These are phyloP conservation scores for Clupea harengus DNA, from an alignment of 2,113 vertebrate species.

Conservation along the genomic window DNA sequence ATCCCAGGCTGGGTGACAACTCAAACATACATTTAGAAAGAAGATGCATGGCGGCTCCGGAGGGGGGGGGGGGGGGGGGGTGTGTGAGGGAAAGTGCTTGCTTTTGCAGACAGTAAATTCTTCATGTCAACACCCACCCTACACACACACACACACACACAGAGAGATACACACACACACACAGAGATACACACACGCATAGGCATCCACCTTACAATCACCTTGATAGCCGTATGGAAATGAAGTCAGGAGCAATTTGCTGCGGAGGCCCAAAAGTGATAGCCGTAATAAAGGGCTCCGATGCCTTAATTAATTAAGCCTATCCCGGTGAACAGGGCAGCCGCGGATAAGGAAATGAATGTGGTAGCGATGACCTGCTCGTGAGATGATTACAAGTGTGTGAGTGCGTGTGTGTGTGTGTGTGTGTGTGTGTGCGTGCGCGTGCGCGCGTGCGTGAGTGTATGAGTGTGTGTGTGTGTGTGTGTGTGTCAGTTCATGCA, in stretches of 20 bases:
- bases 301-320: slow-evolving; percentile 63
- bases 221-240: slow-evolving; percentile 61
- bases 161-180: neutral
- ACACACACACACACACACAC: neutral
- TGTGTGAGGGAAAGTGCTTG: slow-evolving; percentile 51
- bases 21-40: slow-evolving; percentile 51
- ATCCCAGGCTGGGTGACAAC: slow-evolving; percentile 25
- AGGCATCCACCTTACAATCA: slow-evolving; percentile 29
- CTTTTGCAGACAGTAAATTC: slow-evolving; percentile 58
- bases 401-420: too few species aligned
- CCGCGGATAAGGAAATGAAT: slow-evolving; percentile 60
- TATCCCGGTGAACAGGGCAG: slow-evolving; percentile 50
- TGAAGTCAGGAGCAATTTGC: slow-evolving; percentile 69
- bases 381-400: neutral
- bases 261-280: slow-evolving; percentile 47
- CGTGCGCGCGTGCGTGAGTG: neutral
- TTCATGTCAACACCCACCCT: slow-evolving; percentile 20
- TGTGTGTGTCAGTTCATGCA: neutral
- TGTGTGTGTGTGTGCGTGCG: neutral
- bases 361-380: slow-evolving; percentile 45
- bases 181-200: neutral
- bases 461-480: too few species aligned
- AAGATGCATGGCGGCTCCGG: slow-evolving; percentile 21
- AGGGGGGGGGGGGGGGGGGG: too few species aligned
- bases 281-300: slow-evolving; percentile 62